Percentiles rank a stretch among this genome's conserved stretches.
These are phyloP conservation scores for Morelia viridis DNA, from an alignment of 2,797 vertebrate species.

Conservation along the genomic window DNA sequence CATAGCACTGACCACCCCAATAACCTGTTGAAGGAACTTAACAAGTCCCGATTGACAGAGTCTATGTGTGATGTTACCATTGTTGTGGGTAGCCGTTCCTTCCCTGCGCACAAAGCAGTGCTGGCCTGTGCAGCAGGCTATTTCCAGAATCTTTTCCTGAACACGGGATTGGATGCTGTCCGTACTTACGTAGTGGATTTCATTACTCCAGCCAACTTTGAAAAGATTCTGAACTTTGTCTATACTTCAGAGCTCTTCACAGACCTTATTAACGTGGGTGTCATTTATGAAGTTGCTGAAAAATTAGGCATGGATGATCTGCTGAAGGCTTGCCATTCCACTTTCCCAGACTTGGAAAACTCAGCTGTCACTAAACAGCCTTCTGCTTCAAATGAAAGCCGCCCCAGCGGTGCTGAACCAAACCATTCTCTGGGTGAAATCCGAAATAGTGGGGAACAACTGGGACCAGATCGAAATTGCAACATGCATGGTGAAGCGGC, in stretches of 20 bases:
- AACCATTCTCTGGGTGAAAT: slow-evolving; percentile 66
- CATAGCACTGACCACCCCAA: slow-evolving; percentile 90
- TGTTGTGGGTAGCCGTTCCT: slow-evolving; percentile 88
- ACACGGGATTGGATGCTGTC: slow-evolving; percentile 72
- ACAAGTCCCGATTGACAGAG: slow-evolving; percentile 88
- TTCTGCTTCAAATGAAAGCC: slow-evolving; percentile 59
- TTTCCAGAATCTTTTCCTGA: slow-evolving; percentile 88
- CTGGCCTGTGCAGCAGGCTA: slow-evolving; percentile 88
- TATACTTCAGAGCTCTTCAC: slow-evolving; percentile 94
- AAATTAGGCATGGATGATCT: slow-evolving; percentile 87
- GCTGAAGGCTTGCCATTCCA: slow-evolving; percentile 88
- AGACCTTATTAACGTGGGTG: slow-evolving; percentile 92
- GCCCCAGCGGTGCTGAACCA: slow-evolving; percentile 67
- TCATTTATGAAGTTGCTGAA: slow-evolving; percentile 93
- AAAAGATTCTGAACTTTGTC: slow-evolving; percentile 93
- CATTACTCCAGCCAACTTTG: slow-evolving; percentile 90
- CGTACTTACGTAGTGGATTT: slow-evolving; percentile 89
- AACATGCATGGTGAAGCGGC: slow-evolving; percentile 69
- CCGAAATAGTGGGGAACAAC: slow-evolving; percentile 58
- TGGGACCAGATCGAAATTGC: slow-evolving; percentile 74
- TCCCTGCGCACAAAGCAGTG: slow-evolving; percentile 89
- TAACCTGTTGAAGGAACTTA: slow-evolving; percentile 90
- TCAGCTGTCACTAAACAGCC: slow-evolving; percentile 74
- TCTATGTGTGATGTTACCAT: slow-evolving; percentile 92
- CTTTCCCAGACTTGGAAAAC: slow-evolving; percentile 91